Base-by-base conservation (phyloP, 1,140 invertebrate species). In the Ceratina japonica region DNA sequence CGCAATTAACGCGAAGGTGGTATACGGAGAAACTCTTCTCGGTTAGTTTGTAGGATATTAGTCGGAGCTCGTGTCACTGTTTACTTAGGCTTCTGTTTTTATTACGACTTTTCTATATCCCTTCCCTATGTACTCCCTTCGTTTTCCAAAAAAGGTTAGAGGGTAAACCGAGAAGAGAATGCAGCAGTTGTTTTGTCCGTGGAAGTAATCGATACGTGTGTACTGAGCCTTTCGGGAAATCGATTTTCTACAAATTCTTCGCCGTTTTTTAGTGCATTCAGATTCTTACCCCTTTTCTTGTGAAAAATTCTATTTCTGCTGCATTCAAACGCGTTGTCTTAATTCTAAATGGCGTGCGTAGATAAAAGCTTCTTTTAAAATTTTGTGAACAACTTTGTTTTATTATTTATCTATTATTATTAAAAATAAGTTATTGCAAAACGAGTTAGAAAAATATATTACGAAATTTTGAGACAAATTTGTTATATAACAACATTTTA, bases 161-260 rank as follows among this genome's bases (percentile, higher is more conserved):
- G 49, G 61, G 76, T 80, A 79, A 86, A 31, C 52, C 65, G 70
- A 81, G 65, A 73, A 80, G 76, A 87, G 80, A 87, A 82, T 75
- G 77, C 31, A 16, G 15, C 44, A 72, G n/a, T 58, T 87, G 85
- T 87, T 69, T 64, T 54, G 22, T 81, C 72, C 79, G 51, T 71
- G 44, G 65, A 82, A 84, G 86, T 77, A 87, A 87, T 85, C 52
- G 85, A 87, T 82, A 86, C 27, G n/a, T 16, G 37, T 15, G n/a
- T 56, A 24, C 27, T 2, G 22, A 15, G 7, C 3, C 7, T 68
- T 62, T 61, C n/a, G 27, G 22, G 22, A 58, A 58, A 66, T 16
- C 3, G 13, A 51, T 44, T 31, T 74, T 66, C 54, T 22, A 44
- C 3, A 56, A 20, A 73, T n/a, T 51, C 1, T 13, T n/a, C 13